A percentile compares a stretch with the other conserved stretches of the same genome.
Conservation (phyloP, 2,888 invertebrate genomes). For the Drosophila emarginata region DNA sequence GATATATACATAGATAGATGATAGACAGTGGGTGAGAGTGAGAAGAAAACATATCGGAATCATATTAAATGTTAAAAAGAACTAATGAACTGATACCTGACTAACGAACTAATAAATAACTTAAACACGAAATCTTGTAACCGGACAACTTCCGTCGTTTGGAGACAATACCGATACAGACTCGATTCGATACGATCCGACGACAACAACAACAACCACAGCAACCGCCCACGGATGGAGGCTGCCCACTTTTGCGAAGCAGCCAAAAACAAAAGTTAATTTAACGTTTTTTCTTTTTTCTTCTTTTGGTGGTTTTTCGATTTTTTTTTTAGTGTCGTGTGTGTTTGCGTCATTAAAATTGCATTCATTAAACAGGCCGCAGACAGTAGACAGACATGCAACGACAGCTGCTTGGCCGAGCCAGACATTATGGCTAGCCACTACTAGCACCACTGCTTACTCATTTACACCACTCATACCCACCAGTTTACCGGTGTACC, state of each 20-base stretch:
- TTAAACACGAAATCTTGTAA: conserved; percentile 35
- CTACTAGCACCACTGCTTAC: not conserved
- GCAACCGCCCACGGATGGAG: conserved; percentile 64
- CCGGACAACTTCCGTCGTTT: conserved; percentile 27
- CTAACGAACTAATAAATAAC: conserved; percentile 53
- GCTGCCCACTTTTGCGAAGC: conserved; percentile 55
- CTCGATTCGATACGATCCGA: conserved; percentile 26
- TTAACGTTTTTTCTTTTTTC: no score
- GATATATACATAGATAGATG: not conserved
- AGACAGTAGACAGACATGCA: conserved; percentile 25
- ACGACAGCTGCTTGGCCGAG: conserved; percentile 39
- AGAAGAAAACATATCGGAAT: not conserved
- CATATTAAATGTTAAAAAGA: no score
- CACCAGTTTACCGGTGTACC: not conserved
- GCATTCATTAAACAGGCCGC: conserved; percentile 63
- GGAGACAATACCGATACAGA: conserved; percentile 37
- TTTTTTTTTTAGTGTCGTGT: conserved; percentile 25
- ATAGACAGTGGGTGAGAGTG: not conserved
- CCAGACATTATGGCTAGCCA: conserved; percentile 65
- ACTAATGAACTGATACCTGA: not conserved
- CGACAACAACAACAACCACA: conserved; percentile 15
- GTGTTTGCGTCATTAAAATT: conserved; percentile 65
- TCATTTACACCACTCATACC: not conserved
- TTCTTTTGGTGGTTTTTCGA: conserved; percentile 5
- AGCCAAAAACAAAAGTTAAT: conserved; percentile 57